Base-by-base conservation (phyloP, 2,888 invertebrate genomes). In the Tinea pellionella region DNA sequence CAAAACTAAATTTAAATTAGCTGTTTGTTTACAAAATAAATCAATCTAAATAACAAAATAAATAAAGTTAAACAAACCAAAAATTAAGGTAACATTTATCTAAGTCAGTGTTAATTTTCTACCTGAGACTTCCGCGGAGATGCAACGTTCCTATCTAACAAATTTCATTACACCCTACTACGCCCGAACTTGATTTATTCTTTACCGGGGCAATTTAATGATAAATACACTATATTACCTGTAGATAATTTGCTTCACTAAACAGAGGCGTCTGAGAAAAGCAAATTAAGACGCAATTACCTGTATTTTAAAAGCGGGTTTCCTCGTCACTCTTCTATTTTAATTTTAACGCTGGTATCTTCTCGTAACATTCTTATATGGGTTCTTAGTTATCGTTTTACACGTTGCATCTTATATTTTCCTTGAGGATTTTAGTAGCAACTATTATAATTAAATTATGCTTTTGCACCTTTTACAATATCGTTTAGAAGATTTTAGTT, bases 231-330 rank as follows among this genome's bases (percentile, higher is more conserved):
- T 63, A 66, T 65, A 70, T 73, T 68, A 67, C 68, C 63, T 63
- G 63, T 61, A 66, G 70, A 70, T 72, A 74, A 72, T 73, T 73
- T 66, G 70, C 32, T 66, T 68, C 67, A 63, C 63, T 65, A 69
- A 67, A 66, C 68, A 67, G 67, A 62, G 63, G 64, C 15, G 66
- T 64, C 64, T 69, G 71, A 74, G 72, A 72, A 68, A 70, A 70
- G 68, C 66, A 67, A 73, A 72, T 75, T 72, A 75, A 70, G 70
- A 67, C 68, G 66, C 68, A 71, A 75, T 72, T 73, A 72, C 66
- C 68, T 67, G 67, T 67, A 70, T 70, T 74, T 70, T 69, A 68
- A 65, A 65, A 62, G 64, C 62, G 61, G 63, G 64, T 65, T 63
- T 60, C 63, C 32, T 16, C 47, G 41, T 8, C 16, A 4, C 9